Evolutionary conservation across 2,113 vertebrate genomes (phyloP).

Genomic region (Mustela lutreola): DNA sequence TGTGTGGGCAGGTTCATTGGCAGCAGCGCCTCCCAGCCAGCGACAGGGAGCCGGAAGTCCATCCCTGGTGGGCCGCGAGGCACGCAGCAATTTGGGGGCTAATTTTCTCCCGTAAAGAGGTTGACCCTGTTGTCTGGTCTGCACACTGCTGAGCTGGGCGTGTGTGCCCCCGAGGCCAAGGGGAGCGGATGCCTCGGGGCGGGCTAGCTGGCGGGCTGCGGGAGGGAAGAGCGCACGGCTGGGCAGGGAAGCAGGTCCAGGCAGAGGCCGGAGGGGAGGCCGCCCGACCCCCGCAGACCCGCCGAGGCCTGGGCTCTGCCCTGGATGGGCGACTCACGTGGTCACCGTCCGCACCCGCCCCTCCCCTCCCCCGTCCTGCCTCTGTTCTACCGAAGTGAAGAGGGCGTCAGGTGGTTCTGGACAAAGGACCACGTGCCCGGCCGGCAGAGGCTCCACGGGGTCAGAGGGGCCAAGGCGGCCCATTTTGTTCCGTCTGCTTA

Average conservation of each 20-base stretch:
- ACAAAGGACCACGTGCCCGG: fast-evolving
- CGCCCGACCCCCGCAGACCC: neutral
- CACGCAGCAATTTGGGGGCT: neutral
- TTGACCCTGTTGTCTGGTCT: conserved; percentile 33
- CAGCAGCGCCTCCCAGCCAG: neutral
- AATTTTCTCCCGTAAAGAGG: conserved; percentile 28
- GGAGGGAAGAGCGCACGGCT: neutral
- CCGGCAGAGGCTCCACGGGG: fast-evolving
- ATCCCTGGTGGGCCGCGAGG: neutral
- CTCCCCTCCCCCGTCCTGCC: too few species aligned
- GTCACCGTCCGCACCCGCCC: neutral
- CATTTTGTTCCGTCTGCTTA: neutral
- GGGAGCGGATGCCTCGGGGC: fast-evolving
- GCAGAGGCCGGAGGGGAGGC: neutral
- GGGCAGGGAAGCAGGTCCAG: neutral
- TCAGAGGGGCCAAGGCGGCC: fast-evolving
- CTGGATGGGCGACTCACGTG: fast-evolving
- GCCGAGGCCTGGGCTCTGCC: fast-evolving
- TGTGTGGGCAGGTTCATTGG: fast-evolving
- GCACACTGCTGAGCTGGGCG: neutral
- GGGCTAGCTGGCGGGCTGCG: fast-evolving
- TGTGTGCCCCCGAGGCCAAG: fast-evolving
- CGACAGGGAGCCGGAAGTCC: neutral
- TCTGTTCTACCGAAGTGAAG: neutral
- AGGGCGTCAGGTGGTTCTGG: neutral